Evolutionary conservation across 2,797 vertebrate genomes (phyloP).

Genomic region (Enteromius trimaculatus): DNA sequence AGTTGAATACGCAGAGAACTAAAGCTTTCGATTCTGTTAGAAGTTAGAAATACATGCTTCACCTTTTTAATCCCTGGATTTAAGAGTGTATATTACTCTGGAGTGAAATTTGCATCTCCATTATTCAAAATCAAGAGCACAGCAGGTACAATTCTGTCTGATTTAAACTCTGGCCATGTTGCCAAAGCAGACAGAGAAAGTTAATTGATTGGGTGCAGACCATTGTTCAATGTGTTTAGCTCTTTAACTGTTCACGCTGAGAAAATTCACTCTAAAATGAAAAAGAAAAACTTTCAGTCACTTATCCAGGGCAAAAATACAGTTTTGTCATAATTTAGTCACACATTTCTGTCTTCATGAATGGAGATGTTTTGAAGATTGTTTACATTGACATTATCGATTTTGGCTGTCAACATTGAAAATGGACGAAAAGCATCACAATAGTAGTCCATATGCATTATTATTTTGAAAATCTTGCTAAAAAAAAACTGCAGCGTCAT

Average conservation of each 20-base stretch:
- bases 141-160: slow-evolving; percentile 30
- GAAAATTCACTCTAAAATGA: slow-evolving; percentile 3
- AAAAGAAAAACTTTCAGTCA: neutral
- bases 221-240: slow-evolving; percentile 27
- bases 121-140: slow-evolving; percentile 45
- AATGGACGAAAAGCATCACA: neutral
- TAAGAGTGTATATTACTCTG: neutral
- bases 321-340: neutral
- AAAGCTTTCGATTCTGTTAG: neutral
- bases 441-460: neutral
- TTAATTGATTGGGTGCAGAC: slow-evolving; percentile 48
- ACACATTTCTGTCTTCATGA: neutral
- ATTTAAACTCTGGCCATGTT: slow-evolving; percentile 24
- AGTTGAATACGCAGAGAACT: neutral
- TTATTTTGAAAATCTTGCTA: neutral
- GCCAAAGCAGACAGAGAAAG: slow-evolving; percentile 27
- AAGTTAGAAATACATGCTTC: neutral
- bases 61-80: neutral
- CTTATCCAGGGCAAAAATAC: neutral
- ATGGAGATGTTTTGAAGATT: neutral
- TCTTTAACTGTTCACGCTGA: slow-evolving; percentile 14
- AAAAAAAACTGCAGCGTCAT: neutral
- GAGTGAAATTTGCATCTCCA: slow-evolving; percentile 8
- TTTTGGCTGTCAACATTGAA: neutral
- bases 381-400: neutral